phyloP scores from a whole-genome alignment of 2,113 vertebrate species.

The Hippocampus guttulatus region DNA sequence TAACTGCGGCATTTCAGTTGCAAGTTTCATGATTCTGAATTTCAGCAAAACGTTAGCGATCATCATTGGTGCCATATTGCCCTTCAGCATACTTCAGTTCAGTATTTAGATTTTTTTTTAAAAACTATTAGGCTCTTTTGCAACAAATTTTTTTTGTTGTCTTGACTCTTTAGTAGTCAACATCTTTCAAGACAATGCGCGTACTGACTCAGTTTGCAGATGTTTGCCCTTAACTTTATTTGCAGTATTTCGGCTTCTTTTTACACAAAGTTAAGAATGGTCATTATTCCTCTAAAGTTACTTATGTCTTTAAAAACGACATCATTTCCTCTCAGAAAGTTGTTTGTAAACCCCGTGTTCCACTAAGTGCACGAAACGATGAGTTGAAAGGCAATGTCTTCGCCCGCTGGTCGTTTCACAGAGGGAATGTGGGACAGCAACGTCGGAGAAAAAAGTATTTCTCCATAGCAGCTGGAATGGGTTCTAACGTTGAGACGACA shows the following conservation, averaged over 20 bases:
- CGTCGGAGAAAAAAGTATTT: slow-evolving; percentile 33
- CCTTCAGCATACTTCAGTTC: neutral
- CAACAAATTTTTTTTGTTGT: neutral
- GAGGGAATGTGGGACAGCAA: slow-evolving; percentile 32
- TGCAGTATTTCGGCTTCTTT: neutral
- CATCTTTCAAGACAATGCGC: neutral
- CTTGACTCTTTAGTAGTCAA: neutral
- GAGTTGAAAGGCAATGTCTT: slow-evolving; percentile 10
- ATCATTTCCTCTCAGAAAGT: neutral
- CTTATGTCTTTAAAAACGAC: neutral
- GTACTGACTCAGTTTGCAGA: too few relatives aligned
- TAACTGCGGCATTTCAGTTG: neutral
- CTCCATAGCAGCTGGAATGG: slow-evolving; percentile 39
- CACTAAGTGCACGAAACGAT: neutral
- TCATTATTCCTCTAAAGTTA: neutral
- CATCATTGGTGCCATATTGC: neutral
- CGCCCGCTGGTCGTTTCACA: slow-evolving; percentile 11
- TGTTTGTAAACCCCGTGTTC: neutral
- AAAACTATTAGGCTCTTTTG: too few relatives aligned
- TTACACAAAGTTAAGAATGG: neutral
- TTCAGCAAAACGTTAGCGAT: neutral
- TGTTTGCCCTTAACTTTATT: too few relatives aligned
- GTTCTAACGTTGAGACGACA: slow-evolving; percentile 18
- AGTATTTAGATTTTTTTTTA: neutral
- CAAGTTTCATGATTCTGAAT: neutral